phyloP scores from a whole-genome alignment of 30 jellyfish, hydroid and myxozoan species.

The Pseudorhiza aurosa region DNA sequence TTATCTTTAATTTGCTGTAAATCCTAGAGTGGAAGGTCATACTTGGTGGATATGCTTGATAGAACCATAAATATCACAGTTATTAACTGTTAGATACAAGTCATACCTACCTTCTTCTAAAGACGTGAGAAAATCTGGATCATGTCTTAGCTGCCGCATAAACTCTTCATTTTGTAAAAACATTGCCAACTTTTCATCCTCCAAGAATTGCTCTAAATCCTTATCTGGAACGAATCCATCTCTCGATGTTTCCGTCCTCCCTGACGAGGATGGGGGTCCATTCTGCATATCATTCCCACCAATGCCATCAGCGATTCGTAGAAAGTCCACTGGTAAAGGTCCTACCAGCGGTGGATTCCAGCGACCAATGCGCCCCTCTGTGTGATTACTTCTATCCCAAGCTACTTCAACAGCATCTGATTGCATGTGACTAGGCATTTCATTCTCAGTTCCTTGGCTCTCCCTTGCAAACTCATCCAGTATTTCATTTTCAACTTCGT shows the following conservation, averaged over 20 bases:
- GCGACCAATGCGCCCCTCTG: slow-evolving; percentile 1
- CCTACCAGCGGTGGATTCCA: slow-evolving; percentile 93
- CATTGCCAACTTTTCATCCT: slow-evolving; percentile 94
- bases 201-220: slow-evolving; percentile 86
- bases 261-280: neutral
- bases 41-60: too few relatives aligned
- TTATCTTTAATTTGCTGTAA: too few relatives aligned
- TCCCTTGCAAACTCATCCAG: slow-evolving; percentile 21
- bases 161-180: slow-evolving; percentile 96
- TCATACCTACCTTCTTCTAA: slow-evolving; percentile 94
- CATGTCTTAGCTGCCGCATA: slow-evolving; percentile 86
- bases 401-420: neutral
- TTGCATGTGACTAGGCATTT: slow-evolving; percentile 2
- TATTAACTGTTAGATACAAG: too few relatives aligned
- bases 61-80: too few relatives aligned
- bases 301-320: slow-evolving; percentile 37
- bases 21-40: too few relatives aligned
- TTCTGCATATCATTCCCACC: neutral
- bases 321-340: slow-evolving; percentile 78
- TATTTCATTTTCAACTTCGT: slow-evolving; percentile 61
- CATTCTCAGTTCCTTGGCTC: too few relatives aligned
- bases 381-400: neutral
- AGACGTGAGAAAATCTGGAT: slow-evolving; percentile 88
- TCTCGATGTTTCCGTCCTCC: neutral
- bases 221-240: slow-evolving; percentile 79